These are phyloP conservation scores for Holacanthella duospinosa DNA, from an alignment of 2,888 invertebrate species.

Conservation along the genomic window DNA sequence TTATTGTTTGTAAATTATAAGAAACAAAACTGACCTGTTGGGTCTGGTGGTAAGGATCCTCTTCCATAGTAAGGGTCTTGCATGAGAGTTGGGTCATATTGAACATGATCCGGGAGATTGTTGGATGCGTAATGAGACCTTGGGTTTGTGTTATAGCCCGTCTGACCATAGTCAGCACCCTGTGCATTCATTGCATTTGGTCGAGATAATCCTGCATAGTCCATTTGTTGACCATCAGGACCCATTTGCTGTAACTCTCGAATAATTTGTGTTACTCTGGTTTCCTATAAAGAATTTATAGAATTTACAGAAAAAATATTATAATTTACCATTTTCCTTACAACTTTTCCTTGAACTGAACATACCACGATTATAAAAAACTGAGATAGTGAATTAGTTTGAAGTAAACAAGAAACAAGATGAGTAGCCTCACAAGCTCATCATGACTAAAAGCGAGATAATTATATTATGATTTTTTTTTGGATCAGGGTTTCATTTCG, in stretches of 20 bases:
- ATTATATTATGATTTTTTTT: too few species aligned
- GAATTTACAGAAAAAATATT: too few species aligned
- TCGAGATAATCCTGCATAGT: constrained; percentile 36
- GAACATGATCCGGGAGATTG: constrained; percentile 22
- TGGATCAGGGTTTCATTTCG: too few species aligned
- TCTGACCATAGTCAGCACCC: constrained; percentile 35
- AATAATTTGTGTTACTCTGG: constrained; percentile 48
- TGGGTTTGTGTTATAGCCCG: constrained; percentile 37
- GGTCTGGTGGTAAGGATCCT: constrained; percentile 33
- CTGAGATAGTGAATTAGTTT: too few species aligned
- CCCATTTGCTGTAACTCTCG: constrained; percentile 45
- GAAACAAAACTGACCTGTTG: constrained; percentile 24
- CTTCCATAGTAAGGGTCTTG: constrained; percentile 36
- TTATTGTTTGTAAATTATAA: too few species aligned
- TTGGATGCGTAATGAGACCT: constrained; percentile 37
- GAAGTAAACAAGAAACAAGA: too few species aligned
- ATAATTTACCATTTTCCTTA: neutral
- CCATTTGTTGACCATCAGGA: constrained; percentile 46
- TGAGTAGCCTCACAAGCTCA: too few species aligned
- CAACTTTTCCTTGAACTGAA: neutral
- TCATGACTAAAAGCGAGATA: too few species aligned
- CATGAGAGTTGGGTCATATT: constrained; percentile 29
- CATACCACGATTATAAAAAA: too few species aligned
- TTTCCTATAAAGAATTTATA: constrained; percentile 53
- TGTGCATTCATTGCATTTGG: constrained; percentile 33